These are phyloP conservation scores for Tupaia tana DNA, from an alignment of 2,113 vertebrate species.

Conservation along the genomic window DNA sequence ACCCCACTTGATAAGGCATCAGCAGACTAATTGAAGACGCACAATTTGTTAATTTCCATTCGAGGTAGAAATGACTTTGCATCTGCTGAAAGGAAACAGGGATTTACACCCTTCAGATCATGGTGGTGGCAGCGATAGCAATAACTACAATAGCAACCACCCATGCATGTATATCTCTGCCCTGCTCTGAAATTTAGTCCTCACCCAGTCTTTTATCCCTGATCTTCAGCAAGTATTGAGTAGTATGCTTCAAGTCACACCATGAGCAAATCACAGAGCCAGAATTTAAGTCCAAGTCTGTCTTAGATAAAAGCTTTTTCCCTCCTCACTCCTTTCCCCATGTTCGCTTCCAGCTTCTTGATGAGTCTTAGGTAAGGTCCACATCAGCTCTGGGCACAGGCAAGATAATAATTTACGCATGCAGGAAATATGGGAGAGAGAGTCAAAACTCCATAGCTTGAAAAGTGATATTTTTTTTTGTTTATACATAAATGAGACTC, in stretches of 20 bases:
- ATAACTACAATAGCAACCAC: neutral
- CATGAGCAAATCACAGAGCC: neutral
- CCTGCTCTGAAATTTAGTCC: neutral
- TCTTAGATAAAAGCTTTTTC: neutral
- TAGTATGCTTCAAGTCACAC: neutral
- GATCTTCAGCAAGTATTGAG: neutral
- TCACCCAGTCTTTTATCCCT: neutral
- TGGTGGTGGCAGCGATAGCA: neutral
- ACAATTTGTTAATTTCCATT: neutral
- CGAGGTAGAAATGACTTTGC: neutral
- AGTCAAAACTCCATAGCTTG: neutral
- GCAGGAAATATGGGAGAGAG: neutral
- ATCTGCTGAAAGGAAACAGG: neutral
- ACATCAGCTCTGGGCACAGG: neutral
- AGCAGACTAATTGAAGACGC: neutral
- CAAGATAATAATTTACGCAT: neutral
- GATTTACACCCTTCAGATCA: neutral
- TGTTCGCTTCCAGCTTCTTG: neutral
- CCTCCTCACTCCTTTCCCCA: neutral
- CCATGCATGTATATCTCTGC: accelerated
- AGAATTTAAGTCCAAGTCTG: neutral
- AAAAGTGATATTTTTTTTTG: constrained; percentile 27
- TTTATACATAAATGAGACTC: constrained; percentile 17
- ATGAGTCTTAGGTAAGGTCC: neutral
- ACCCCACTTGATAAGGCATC: neutral